Base-by-base conservation (phyloP, 2,888 invertebrate genomes). In the Tubiluchus corallicola region DNA sequence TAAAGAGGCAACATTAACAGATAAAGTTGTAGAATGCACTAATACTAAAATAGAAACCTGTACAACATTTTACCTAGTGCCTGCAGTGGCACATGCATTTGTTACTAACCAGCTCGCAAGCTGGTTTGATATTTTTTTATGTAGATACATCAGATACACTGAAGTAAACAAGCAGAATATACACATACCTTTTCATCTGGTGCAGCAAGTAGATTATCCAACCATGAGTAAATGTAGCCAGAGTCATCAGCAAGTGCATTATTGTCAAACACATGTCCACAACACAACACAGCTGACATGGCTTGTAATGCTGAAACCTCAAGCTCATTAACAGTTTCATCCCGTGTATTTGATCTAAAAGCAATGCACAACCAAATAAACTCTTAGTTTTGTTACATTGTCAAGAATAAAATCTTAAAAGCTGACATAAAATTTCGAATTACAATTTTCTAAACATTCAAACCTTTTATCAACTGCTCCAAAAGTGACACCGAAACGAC, bases 221-320 rank as follows among this genome's bases (percentile, higher is more conserved):
- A 71, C 94, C 94, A 96, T 45, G 82, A 76, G 63, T 92, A 96
- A 53, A 88, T 76, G 51, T 67, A 66, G 40, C 90, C 90, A 57
- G 94, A 94, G 59, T 92, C 92, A 4, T 79, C 77, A 21, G 85
- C 67, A 3, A 63, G 54, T 20, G 80, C 79, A n/a, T 37, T 17
- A 2, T 51, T 50, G 56, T 92, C 84, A 64, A 94, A 96, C 55
- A 88, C 84, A 0, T 90, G 81, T 0, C 98, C 98, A 62, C 94
- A 94, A 60, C 90, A 90, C 2, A 96, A 72, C 19, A 98, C 70
- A 5, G 90, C 83, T 49, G 90, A 87, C 84, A 96, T 92, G 2
- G 96, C 94, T 71, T 88, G 56, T 1, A 72, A 63, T 9, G 73
- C 68, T 13, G 68, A 63, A 51, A 70, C 60, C 54, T 73, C 72